Conservation (phyloP, 2,888 invertebrate genomes). For the Volucella inanis region DNA sequence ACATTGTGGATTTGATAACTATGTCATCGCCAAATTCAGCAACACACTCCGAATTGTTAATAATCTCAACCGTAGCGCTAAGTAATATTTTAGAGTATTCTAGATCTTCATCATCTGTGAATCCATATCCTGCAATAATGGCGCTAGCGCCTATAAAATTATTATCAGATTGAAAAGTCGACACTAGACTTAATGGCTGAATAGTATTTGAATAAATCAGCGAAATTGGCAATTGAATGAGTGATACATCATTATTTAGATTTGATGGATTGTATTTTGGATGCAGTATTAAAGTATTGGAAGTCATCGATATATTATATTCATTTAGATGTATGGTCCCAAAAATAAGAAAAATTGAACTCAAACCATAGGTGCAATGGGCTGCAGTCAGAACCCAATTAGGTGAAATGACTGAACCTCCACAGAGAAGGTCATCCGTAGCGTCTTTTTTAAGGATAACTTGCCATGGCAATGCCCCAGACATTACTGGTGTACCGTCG, state of each 20-base stretch:
- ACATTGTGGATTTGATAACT: constrained; percentile 78
- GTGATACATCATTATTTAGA: constrained; percentile 80
- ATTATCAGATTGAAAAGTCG: constrained; percentile 65
- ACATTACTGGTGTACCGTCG: constrained; percentile 76
- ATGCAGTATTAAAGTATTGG: constrained; percentile 78
- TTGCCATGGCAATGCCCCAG: constrained; percentile 81
- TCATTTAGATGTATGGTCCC: constrained; percentile 78
- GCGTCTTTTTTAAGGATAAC: constrained; percentile 79
- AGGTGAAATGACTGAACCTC: constrained; percentile 80
- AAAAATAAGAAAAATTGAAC: constrained; percentile 78
- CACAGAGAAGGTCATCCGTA: constrained; percentile 79
- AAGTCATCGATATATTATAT: constrained; percentile 77
- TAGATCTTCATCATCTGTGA: constrained; percentile 79
- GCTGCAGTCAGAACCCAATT: constrained; percentile 81
- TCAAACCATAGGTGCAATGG: constrained; percentile 79
- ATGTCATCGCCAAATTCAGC: constrained; percentile 75
- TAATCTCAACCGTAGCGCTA: constrained; percentile 79
- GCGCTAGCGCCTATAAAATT: constrained; percentile 77
- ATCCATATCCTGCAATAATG: constrained; percentile 79
- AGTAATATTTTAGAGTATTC: constrained; percentile 78
- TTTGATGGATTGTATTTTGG: constrained; percentile 78
- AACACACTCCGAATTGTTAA: constrained; percentile 78
- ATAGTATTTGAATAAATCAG: constrained; percentile 77
- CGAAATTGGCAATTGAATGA: constrained; percentile 78
- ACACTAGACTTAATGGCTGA: constrained; percentile 78